phyloP scores from a whole-genome alignment of 2,888 invertebrate species.

The Rhagonycha lutea region DNA sequence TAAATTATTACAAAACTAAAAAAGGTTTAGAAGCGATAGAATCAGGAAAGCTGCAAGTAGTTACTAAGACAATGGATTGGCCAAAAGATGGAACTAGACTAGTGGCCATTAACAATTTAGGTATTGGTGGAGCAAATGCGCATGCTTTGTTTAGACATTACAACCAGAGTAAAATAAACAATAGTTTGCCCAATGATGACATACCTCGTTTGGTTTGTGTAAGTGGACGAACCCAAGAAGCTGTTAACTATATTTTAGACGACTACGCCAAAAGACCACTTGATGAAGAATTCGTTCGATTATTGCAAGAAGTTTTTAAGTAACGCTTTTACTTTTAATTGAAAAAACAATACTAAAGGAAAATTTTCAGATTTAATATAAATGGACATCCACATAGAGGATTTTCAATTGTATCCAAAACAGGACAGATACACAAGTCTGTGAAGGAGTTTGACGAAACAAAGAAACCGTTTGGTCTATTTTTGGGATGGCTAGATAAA shows the following conservation, averaged over 20 bases:
- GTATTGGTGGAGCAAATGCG: constrained; percentile 88
- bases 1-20: constrained; percentile 65
- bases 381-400: background rate
- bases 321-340: constrained; percentile 58
- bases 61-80: constrained; percentile 73
- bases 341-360: background rate
- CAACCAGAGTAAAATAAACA: constrained; percentile 63
- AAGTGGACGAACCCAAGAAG: constrained; percentile 79
- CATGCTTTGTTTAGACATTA: constrained; percentile 68
- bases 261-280: constrained; percentile 64
- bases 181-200: constrained; percentile 65
- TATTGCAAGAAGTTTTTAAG: constrained; percentile 42
- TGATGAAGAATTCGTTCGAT: constrained; percentile 65
- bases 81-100: constrained; percentile 52
- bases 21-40: constrained; percentile 64
- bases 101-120: constrained; percentile 86
- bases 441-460: background rate
- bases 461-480: background rate
- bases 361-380: constrained; percentile 14
- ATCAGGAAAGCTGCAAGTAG: constrained; percentile 69
- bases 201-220: constrained; percentile 73
- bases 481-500: background rate
- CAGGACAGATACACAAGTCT: background rate
- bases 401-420: background rate
- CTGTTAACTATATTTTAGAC: constrained; percentile 66